These are phyloP conservation scores for Netelia fuscicornis DNA, from an alignment of 2,888 invertebrate species.

Conservation along the genomic window DNA sequence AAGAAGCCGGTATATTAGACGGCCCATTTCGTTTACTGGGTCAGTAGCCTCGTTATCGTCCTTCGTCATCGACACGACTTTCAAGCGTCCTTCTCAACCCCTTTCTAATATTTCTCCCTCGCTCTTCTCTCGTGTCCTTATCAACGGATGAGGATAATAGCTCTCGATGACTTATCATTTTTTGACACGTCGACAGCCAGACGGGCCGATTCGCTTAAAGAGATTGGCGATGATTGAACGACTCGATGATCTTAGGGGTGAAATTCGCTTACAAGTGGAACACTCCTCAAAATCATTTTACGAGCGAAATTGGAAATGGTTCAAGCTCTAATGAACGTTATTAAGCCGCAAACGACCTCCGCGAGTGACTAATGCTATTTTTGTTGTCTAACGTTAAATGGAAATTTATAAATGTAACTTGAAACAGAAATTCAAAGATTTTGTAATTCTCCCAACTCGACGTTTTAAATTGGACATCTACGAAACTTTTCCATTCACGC, in stretches of 20 bases:
- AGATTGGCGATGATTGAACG: slow-evolving; percentile 22
- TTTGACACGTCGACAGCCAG: neutral
- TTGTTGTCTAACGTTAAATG: neutral
- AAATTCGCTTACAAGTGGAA: neutral
- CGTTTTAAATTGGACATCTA: neutral
- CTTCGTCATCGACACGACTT: slow-evolving; percentile 59
- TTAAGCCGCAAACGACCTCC: neutral
- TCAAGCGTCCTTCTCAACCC: slow-evolving; percentile 30
- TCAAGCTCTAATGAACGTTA: no score
- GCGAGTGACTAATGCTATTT: neutral
- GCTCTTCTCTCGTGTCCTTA: neutral
- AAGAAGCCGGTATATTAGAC: slow-evolving; percentile 50
- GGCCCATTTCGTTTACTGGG: slow-evolving; percentile 77
- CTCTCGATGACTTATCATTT: slow-evolving; percentile 54
- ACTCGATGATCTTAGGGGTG: slow-evolving; percentile 17
- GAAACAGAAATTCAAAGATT: no score
- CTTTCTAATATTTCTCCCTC: slow-evolving; percentile 2
- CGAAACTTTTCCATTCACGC: neutral
- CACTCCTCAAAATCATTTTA: neutral
- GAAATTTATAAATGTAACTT: no score
- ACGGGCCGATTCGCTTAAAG: neutral
- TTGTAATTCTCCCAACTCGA: no score
- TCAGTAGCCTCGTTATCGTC: slow-evolving; percentile 75
- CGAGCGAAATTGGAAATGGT: neutral
- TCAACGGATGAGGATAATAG: slow-evolving; percentile 13